These are phyloP conservation scores for Echinarachnius parma DNA, from an alignment of 53 echinoderm and acorn worm species.

Conservation along the genomic window DNA sequence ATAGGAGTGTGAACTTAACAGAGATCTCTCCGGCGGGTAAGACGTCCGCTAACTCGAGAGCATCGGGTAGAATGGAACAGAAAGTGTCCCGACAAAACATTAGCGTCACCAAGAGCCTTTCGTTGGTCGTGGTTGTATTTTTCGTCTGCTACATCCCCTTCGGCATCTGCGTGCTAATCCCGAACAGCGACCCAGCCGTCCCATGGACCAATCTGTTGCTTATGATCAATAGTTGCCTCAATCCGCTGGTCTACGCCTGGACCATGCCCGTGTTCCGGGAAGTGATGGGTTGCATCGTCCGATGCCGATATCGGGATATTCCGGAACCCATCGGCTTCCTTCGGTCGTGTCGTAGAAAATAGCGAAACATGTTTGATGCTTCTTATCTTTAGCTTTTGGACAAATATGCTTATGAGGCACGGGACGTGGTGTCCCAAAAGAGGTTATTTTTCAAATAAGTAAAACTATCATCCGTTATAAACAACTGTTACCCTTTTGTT, in stretches of 20 bases:
- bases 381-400: no score
- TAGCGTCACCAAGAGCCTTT: conserved; percentile 16
- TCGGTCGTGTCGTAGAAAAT: not conserved
- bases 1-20: no score
- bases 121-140: conserved; percentile 4
- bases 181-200: not conserved
- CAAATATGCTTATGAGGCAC: no score
- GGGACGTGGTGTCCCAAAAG: no score
- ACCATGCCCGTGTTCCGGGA: conserved; percentile 7
- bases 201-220: conserved; percentile 12
- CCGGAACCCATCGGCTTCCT: not conserved
- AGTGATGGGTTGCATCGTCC: conserved; percentile 2
- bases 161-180: conserved; percentile 8
- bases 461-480: no score
- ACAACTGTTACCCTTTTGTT: no score
- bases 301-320: conserved; percentile 1
- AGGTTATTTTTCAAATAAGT: no score
- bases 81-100: not conserved
- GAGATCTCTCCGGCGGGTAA: no score
- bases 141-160: conserved; percentile 24
- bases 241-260: conserved; percentile 14
- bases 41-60: no score
- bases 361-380: not conserved
- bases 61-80: no score
- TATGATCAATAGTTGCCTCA: conserved; percentile 8